Evolutionary conservation across 2,888 invertebrate species (phyloP), one percentile per base, ranked within the genome.

Genomic region (Pteria penguin): DNA sequence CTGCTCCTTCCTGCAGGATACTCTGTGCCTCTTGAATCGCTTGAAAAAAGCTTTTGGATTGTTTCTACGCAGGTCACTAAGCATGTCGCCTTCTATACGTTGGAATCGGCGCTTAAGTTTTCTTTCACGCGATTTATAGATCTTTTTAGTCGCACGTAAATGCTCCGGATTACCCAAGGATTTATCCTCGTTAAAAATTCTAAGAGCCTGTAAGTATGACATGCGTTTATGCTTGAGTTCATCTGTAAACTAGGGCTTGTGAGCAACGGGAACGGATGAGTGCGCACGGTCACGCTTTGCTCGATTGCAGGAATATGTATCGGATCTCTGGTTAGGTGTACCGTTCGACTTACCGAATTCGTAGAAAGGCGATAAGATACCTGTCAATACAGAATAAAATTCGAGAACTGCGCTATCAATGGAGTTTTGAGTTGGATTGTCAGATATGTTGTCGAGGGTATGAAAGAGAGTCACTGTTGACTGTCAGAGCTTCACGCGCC

Each of bases 11-110:
- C n/a, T 32, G 31, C 62, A 62, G 29, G 29, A n/a, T 2, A 62
- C 45, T 32, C 22, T 52, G n/a, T 33, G 33, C 14, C n/a, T 65
- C 2, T 31, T 24, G 45, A 65, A 65, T 11, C 22, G 45, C n/a
- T 65, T 52, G 45, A 36, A 45, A 22, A 63, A 65, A 36, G 14
- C 45, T 36, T 52, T 65, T 3, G 65, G 65, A 26, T 65, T 65
- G 4, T 65, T 32, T 22, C 11, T 65, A 22, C 65, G 22, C 24
- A 52, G 27, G 2, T 36, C 14, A 36, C 27, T 27, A 14, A 65
- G 18, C 36, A 63, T 63, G 32, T 63, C 32, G n/a, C n/a, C n/a
- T n/a, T n/a, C n/a, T n/a, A n/a, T n/a, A n/a, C n/a, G n/a, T n/a
- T n/a, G n/a, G n/a, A n/a, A n/a, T n/a, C n/a, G n/a, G n/a, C n/a